A percentile compares a stretch with the other conserved stretches of the same genome.
Evolutionary conservation across 1,140 invertebrate genomes (phyloP).

Genomic region (Magallana gigas): DNA sequence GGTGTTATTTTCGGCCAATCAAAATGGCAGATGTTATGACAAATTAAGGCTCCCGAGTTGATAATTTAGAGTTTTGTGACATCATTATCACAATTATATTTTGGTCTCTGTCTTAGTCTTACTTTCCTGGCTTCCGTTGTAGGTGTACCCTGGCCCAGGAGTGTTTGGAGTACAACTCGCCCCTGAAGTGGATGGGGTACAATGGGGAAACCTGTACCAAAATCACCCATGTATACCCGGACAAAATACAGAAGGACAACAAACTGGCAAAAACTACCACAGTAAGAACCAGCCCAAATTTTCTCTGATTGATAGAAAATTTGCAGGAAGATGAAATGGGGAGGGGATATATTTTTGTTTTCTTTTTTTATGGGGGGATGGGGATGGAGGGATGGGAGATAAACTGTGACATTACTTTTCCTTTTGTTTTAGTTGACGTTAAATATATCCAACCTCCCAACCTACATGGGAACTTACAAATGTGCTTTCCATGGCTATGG

Average conservation of each 20-base stretch:
- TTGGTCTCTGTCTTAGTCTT: too few relatives aligned
- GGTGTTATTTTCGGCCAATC: too few relatives aligned
- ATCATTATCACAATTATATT: too few relatives aligned
- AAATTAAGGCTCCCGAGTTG: too few relatives aligned
- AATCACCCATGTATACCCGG: constrained; percentile 93
- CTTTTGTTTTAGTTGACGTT: constrained; percentile 61
- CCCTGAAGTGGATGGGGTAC: constrained; percentile 97
- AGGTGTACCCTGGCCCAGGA: constrained; percentile 93
- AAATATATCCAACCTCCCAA: constrained; percentile 66
- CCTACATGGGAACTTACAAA: constrained; percentile 87
- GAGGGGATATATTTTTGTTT: too few relatives aligned
- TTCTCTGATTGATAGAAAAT: not conserved
- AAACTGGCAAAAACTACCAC: constrained; percentile 53
- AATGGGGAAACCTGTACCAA: constrained; percentile 95
- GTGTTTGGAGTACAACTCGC: constrained; percentile 93
- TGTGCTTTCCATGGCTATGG: constrained; percentile 96
- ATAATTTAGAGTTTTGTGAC: too few relatives aligned
- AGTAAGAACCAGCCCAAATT: constrained; percentile 56
- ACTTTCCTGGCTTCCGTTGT: not conserved
- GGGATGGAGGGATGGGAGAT: not conserved
- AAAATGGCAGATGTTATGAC: too few relatives aligned
- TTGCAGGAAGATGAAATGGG: too few relatives aligned
- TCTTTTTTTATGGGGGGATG: too few relatives aligned
- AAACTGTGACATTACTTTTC: not conserved
- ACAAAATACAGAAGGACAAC: constrained; percentile 83